phyloP scores from a whole-genome alignment of 2,113 vertebrate species.

The Trachemys scripta region DNA sequence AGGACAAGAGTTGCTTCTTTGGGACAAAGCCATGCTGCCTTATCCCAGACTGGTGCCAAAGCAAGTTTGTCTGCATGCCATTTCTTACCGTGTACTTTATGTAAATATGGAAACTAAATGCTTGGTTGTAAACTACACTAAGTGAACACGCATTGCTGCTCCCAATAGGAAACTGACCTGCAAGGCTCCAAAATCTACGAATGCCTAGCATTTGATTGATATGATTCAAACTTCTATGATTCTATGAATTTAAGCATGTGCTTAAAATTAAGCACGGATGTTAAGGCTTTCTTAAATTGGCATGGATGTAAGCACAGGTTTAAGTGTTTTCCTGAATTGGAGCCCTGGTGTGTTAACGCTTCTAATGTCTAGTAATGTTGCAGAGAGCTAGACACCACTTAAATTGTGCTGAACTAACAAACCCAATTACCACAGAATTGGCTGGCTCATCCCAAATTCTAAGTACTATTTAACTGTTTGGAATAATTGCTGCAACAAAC shows the following conservation, averaged over 20 bases:
- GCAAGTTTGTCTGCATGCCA: too few relatives aligned
- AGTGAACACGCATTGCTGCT: not conserved
- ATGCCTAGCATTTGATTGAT: not conserved
- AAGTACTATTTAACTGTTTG: constrained; percentile 4
- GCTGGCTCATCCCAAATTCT: constrained; percentile 16
- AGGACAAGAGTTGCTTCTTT: too few relatives aligned
- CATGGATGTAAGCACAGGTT: not conserved
- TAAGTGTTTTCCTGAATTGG: not conserved
- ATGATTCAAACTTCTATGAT: too few relatives aligned
- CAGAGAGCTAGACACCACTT: not conserved
- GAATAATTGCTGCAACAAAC: constrained; percentile 43
- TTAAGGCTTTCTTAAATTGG: not conserved
- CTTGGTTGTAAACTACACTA: not conserved
- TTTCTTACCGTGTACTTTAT: not conserved
- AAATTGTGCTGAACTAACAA: not conserved
- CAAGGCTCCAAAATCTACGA: not conserved
- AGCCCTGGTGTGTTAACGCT: not conserved
- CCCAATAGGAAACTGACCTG: not conserved
- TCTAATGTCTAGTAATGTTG: not conserved
- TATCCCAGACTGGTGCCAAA: too few relatives aligned
- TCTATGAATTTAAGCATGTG: not conserved
- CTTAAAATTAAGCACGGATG: not conserved
- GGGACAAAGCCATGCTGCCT: too few relatives aligned
- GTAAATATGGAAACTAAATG: not conserved
- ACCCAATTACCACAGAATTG: not conserved